These are phyloP conservation scores for Hippocampus guttulatus DNA, from an alignment of 2,113 vertebrate species.

Conservation along the genomic window DNA sequence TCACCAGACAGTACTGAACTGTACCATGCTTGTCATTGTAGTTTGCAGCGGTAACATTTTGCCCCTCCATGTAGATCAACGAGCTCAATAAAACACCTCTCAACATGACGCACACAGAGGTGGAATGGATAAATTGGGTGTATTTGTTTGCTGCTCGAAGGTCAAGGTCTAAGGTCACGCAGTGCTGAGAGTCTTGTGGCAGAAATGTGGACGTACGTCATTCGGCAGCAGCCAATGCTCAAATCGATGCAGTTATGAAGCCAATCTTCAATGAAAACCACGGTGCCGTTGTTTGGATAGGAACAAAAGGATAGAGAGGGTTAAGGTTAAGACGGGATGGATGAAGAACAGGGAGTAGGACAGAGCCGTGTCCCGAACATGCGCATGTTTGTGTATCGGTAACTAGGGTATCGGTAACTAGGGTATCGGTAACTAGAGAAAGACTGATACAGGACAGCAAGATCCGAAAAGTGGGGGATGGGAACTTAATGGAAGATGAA, in stretches of 20 bases:
- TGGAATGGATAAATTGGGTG: neutral
- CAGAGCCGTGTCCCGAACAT: slow-evolving; percentile 28
- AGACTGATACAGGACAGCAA: slow-evolving; percentile 76
- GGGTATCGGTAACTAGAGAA: too few species aligned
- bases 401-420: slow-evolving; percentile 57
- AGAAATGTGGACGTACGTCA: slow-evolving; percentile 47
- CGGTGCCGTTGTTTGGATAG: slow-evolving; percentile 45
- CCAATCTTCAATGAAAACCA: slow-evolving; percentile 61
- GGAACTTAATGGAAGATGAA: slow-evolving; percentile 81
- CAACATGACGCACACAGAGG: too few species aligned
- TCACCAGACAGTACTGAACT: too few species aligned
- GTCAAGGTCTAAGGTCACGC: slow-evolving; percentile 45
- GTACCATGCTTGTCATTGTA: too few species aligned
- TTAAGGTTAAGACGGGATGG: slow-evolving; percentile 16
- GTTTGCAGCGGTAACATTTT: too few species aligned
- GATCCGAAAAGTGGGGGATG: slow-evolving; percentile 71
- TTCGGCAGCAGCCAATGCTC: slow-evolving; percentile 52
- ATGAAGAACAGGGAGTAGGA: slow-evolving; percentile 28
- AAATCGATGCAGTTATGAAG: slow-evolving; percentile 61
- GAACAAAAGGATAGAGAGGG: slow-evolving; percentile 15
- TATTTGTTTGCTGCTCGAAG: neutral
- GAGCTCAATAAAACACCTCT: too few species aligned
- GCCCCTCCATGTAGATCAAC: too few species aligned
- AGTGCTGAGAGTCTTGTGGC: slow-evolving; percentile 37
- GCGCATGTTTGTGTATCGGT: slow-evolving; percentile 13